Percentiles rank a stretch among this genome's conserved stretches.
phyloP scores from a whole-genome alignment of 2,113 vertebrate genomes.

The Dicerorhinus sumatrensis region DNA sequence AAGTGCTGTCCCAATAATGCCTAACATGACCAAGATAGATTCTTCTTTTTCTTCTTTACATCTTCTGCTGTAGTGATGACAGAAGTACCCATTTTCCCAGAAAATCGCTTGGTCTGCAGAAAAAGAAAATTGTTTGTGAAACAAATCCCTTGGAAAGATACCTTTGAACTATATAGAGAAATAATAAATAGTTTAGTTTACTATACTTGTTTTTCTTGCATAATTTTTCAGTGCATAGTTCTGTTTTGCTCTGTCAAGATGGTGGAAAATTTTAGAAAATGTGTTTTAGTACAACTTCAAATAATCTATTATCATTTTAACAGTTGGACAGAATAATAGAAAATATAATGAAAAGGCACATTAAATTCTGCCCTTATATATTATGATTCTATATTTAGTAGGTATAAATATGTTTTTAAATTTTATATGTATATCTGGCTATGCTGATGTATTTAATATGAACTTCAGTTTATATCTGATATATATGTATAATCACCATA shows the following conservation, averaged over 20 bases:
- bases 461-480: not conserved
- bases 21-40: slow-evolving; percentile 93
- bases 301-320: not conserved
- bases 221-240: not conserved
- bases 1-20: slow-evolving; percentile 94
- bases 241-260: not conserved
- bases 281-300: not conserved
- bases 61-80: slow-evolving; percentile 92
- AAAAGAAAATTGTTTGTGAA: slow-evolving; percentile 81
- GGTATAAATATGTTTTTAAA: not conserved
- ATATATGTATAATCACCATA: not conserved
- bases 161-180: not conserved
- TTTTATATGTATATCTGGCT: not conserved
- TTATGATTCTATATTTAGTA: not conserved
- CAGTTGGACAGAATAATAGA: not conserved
- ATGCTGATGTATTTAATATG: not conserved
- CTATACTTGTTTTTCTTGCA: slow-evolving; percentile 4
- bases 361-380: not conserved
- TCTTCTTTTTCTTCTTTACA: slow-evolving; percentile 94
- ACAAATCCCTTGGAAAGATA: slow-evolving; percentile 60
- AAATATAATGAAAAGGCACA: not conserved
- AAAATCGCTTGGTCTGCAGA: slow-evolving; percentile 89
- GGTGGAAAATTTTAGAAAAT: not conserved
- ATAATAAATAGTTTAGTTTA: not conserved
- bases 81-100: slow-evolving; percentile 92